phyloP scores from a whole-genome alignment of 2,797 vertebrate genomes.

The Coregonus ussuriensis region DNA sequence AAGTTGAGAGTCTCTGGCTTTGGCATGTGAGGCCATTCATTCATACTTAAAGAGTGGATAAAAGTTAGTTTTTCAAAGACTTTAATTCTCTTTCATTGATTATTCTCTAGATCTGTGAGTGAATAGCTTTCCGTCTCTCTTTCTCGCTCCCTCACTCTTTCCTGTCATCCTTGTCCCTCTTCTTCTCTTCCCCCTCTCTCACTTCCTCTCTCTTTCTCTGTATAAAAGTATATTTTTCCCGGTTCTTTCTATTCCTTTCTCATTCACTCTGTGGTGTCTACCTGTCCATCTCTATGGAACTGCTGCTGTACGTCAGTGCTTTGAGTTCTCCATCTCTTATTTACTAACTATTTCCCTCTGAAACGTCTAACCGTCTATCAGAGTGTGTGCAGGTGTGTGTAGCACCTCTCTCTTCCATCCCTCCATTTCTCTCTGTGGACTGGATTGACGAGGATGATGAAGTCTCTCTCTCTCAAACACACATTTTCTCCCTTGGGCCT shows the following conservation, averaged over 20 bases:
- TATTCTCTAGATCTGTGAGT: not conserved
- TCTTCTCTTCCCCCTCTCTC: not conserved
- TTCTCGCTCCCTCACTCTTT: not conserved
- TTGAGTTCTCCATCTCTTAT: not conserved
- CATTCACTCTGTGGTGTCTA: not conserved
- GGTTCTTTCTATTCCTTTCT: not conserved
- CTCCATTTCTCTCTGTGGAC: not conserved
- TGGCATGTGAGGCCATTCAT: not conserved
- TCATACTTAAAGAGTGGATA: not conserved
- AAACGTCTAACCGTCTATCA: not conserved
- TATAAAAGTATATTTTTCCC: too few relatives aligned
- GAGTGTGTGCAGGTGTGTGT: not conserved
- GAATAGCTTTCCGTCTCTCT: not conserved
- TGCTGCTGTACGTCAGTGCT: not conserved
- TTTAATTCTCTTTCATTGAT: not conserved
- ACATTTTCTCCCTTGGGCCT: not conserved
- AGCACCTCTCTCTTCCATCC: not conserved
- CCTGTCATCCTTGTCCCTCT: not conserved
- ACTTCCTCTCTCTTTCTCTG: not conserved
- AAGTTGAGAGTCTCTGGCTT: not conserved
- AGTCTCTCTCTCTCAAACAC: constrained; percentile 9
- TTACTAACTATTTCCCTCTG: constrained; percentile 5
- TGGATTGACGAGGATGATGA: not conserved
- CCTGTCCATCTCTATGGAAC: not conserved
- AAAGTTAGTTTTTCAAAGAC: not conserved